These are phyloP conservation scores for Coelopa frigida DNA, from an alignment of 1,140 invertebrate species.

Conservation along the genomic window DNA sequence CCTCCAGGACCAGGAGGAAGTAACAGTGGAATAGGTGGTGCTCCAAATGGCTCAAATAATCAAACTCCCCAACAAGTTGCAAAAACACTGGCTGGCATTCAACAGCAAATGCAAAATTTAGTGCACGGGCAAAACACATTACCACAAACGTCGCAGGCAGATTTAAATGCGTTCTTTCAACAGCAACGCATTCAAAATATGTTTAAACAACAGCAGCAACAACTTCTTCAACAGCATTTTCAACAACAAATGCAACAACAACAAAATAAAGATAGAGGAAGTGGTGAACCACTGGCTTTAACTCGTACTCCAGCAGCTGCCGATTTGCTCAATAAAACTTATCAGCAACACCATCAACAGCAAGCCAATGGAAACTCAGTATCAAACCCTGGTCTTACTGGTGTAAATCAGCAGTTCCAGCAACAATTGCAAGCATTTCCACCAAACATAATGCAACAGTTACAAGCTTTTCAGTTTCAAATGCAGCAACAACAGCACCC, in stretches of 20 bases:
- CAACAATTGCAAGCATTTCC: slow-evolving; percentile 16
- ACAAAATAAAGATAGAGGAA: slow-evolving; percentile 11
- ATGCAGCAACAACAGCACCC: slow-evolving; percentile 18
- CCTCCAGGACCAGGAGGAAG: slow-evolving; percentile 13
- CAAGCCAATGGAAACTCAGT: slow-evolving; percentile 16
- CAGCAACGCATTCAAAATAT: slow-evolving; percentile 17
- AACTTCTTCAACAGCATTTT: slow-evolving; percentile 12
- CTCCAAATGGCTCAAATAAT: slow-evolving; percentile 16
- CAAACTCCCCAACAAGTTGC: slow-evolving; percentile 15
- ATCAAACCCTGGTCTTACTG: slow-evolving; percentile 8
- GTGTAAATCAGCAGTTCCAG: slow-evolving; percentile 9
- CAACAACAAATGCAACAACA: slow-evolving; percentile 18
- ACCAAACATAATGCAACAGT: slow-evolving; percentile 17
- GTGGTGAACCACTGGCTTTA: slow-evolving; percentile 16
- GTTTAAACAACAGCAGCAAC: slow-evolving; percentile 17
- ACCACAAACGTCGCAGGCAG: slow-evolving; percentile 15
- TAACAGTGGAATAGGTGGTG: slow-evolving; percentile 16
- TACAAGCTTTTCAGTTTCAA: slow-evolving; percentile 17
- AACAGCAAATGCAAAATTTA: slow-evolving; percentile 20
- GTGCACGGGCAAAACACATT: slow-evolving; percentile 15
- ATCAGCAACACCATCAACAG: slow-evolving; percentile 17
- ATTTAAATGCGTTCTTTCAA: slow-evolving; percentile 16
- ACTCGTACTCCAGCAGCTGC: slow-evolving; percentile 15
- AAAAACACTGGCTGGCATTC: slow-evolving; percentile 17
- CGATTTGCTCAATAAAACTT: slow-evolving; percentile 17